These are phyloP conservation scores for Brevimyrus niger DNA, from an alignment of 2,113 vertebrate genomes.

Conservation along the genomic window DNA sequence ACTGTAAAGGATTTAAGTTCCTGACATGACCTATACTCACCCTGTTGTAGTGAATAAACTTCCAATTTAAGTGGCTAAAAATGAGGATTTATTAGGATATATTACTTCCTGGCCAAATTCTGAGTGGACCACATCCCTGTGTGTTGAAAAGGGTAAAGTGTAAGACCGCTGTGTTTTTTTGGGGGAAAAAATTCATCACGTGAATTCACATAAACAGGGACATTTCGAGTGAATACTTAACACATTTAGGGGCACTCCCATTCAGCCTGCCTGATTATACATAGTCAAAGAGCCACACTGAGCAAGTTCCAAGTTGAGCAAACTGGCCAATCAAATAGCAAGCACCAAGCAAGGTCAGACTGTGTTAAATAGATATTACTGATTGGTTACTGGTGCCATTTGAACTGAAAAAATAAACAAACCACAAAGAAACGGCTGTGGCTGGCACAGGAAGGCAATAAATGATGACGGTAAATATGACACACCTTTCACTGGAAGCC, in stretches of 20 bases:
- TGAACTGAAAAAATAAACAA: constrained; percentile 13
- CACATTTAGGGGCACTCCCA: not conserved
- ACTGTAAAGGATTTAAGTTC: not conserved
- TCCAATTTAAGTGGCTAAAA: not conserved
- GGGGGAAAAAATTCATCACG: not conserved
- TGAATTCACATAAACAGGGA: not conserved
- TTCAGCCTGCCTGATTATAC: not conserved
- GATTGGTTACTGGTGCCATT: constrained; percentile 18
- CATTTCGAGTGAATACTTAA: not conserved
- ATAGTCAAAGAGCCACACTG: not conserved
- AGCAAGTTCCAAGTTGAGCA: constrained; percentile 6
- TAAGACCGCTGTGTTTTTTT: not conserved
- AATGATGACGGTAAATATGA: constrained; percentile 39
- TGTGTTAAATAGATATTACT: not conserved
- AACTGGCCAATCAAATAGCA: constrained; percentile 38
- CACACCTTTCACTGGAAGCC: constrained; percentile 45
- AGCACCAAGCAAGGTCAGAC: not conserved
- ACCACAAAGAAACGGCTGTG: not conserved
- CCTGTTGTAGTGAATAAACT: not conserved
- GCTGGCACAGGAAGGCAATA: constrained; percentile 30
- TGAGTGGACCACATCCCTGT: not conserved
- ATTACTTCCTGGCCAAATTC: not conserved
- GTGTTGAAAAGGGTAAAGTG: not conserved
- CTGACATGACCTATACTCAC: not conserved
- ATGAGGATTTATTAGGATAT: not conserved